Base-by-base conservation (phyloP, 92 coral and sea anemone species). In the Palythoa grandiflora region DNA sequence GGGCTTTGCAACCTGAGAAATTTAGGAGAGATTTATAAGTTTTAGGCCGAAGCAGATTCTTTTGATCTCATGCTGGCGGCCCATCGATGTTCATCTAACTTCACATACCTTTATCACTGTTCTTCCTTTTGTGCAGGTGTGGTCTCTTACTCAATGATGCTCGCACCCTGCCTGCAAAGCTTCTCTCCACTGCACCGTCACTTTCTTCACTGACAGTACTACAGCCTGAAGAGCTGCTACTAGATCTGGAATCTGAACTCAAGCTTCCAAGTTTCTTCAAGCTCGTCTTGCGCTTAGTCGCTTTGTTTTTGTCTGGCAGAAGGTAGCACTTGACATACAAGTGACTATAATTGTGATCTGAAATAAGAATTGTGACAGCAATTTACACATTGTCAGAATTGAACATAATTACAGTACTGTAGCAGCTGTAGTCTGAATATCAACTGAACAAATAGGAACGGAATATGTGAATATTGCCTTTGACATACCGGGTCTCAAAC, bases 301-400 rank as follows among this genome's bases (percentile, higher is more conserved):
- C 89, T 77, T 94, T 95, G 76, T 83, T 54, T 38, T 92, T 91
- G 88, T 95, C 96, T 6, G 99, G 98, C 38, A 94, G 77, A 15
- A 97, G 90, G 87, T 96, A 94, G 57, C 93, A 86, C 91, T 97
- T 97, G 7, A 95, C 92, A 65, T 97, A 97, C 53, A 97, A 38
- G 47, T 92, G 94, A 16, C 96, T 87, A 81, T 84, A 91, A 80
- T 94, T 96, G 88, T 95, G 98, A 51, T 55, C 98, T 94, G 88
- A 74, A 36, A 86, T 66, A 54, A 65, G 3, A 36, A 72, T n/a
- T 16, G 0, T 2, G n/a, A 63, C 20, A 7, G n/a, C 20, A 63
- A 16, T n/a, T n/a, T n/a, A n/a, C 28, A 28, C 28, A 0, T 59
- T 13, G 65, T 59, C 19, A 59, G 19, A 17, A 59, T 59, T 59